These are phyloP conservation scores for Andrena cerasifolii DNA, from an alignment of 1,140 invertebrate genomes.

Conservation along the genomic window DNA sequence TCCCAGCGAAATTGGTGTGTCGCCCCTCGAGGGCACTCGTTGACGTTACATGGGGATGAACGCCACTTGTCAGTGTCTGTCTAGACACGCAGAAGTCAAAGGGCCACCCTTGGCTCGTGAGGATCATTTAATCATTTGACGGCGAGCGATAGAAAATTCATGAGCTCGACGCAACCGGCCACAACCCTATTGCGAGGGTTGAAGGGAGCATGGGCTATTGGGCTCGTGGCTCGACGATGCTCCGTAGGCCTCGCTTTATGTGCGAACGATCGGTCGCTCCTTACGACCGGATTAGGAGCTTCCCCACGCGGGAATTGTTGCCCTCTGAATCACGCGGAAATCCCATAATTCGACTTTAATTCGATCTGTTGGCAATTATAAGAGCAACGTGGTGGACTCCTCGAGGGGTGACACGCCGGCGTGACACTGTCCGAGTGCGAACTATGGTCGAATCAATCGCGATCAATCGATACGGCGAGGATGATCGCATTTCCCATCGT, in stretches of 20 bases:
- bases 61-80: constrained; percentile 64
- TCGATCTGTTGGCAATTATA: constrained; percentile 66
- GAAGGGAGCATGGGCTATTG: constrained; percentile 39
- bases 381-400: neutral
- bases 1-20: too few relatives aligned
- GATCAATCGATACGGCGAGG: constrained; percentile 27
- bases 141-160: constrained; percentile 79
- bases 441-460: constrained; percentile 1
- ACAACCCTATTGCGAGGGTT: constrained; percentile 63
- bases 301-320: constrained; percentile 64
- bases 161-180: constrained; percentile 69
- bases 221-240: constrained; percentile 34
- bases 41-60: constrained; percentile 62
- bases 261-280: constrained; percentile 52
- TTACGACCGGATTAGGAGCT: constrained; percentile 60
- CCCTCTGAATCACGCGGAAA: constrained; percentile 73
- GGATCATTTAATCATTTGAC: constrained; percentile 77
- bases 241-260: constrained; percentile 47
- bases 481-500: too few relatives aligned
- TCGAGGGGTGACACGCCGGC: neutral
- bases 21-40: too few relatives aligned
- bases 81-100: constrained; percentile 57
- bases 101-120: constrained; percentile 42
- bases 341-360: constrained; percentile 81
- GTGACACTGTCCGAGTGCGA: neutral